phyloP scores from a whole-genome alignment of 2,888 invertebrate species.

The Diplolepis rosae region DNA sequence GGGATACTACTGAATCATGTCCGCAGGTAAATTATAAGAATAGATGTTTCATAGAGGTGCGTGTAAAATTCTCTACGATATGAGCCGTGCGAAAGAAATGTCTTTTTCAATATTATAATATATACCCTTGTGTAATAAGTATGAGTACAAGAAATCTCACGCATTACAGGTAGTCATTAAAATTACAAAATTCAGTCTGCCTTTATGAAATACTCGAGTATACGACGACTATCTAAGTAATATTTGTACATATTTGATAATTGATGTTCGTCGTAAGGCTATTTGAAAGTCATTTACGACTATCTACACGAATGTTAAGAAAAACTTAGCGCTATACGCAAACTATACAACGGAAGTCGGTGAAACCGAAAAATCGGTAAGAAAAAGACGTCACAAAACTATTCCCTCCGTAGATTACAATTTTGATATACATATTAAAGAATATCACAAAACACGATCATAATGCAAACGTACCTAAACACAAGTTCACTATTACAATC shows the following conservation, averaged over 20 bases:
- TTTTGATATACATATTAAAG: constrained; percentile 23
- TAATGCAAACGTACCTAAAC: constrained; percentile 21
- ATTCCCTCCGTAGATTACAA: constrained; percentile 18
- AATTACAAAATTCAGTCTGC: constrained; percentile 31
- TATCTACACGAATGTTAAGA: constrained; percentile 15
- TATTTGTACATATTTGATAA: constrained; percentile 30
- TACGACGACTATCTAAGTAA: constrained; percentile 27
- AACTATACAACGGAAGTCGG: constrained; percentile 27
- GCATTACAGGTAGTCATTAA: constrained; percentile 28
- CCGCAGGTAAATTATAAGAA: constrained; percentile 32
- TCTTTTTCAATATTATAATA: constrained; percentile 21
- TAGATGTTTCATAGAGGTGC: constrained; percentile 28
- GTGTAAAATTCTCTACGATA: constrained; percentile 26
- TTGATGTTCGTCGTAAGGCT: constrained; percentile 31
- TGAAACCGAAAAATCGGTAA: constrained; percentile 23
- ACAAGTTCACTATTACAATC: neutral
- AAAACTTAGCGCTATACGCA: constrained; percentile 24
- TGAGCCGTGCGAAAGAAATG: constrained; percentile 27
- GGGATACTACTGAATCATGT: constrained; percentile 32
- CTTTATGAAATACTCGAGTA: constrained; percentile 28
- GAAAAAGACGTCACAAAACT: constrained; percentile 10
- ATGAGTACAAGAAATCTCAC: constrained; percentile 31
- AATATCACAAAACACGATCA: constrained; percentile 31
- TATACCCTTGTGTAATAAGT: constrained; percentile 26
- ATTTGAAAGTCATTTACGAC: constrained; percentile 26